Conservation (phyloP, 92 coral and sea anemone genomes). For the Palythoa heliodiscus region DNA sequence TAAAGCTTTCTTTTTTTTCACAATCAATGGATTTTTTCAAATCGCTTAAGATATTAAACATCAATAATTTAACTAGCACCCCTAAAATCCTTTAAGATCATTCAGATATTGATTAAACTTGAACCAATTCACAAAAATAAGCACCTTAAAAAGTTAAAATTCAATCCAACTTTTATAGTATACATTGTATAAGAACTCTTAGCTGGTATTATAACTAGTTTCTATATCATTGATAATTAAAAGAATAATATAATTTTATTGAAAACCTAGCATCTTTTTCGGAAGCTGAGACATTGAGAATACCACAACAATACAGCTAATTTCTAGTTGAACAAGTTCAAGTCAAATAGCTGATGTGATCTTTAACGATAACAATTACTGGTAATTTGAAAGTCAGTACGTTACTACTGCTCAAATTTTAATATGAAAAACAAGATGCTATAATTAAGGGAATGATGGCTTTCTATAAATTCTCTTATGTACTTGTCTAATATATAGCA, state of each 20-base stretch:
- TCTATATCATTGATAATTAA: not conserved
- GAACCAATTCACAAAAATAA: constrained; percentile 17
- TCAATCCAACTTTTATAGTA: not conserved
- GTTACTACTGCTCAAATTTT: not conserved
- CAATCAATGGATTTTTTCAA: not conserved
- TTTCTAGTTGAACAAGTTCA: not conserved
- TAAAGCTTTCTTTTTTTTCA: not conserved
- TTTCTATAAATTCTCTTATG: not conserved
- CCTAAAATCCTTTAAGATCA: not conserved
- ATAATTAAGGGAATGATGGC: not conserved
- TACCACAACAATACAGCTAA: constrained; percentile 2
- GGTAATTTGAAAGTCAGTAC: not conserved
- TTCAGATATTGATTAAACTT: not conserved
- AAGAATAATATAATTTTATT: not conserved
- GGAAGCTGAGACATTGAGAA: not conserved
- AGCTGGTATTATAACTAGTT: not conserved
- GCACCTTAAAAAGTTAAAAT: constrained; percentile 6
- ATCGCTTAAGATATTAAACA: not conserved
- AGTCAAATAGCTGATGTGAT: not conserved
- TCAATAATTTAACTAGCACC: not conserved
- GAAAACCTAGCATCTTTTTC: not conserved
- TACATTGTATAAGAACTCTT: not conserved
- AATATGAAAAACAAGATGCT: not conserved
- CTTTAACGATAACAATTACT: not conserved
- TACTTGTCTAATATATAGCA: not conserved